Base-by-base conservation (phyloP, 2,888 invertebrate species). In the Melieria crassipennis region DNA sequence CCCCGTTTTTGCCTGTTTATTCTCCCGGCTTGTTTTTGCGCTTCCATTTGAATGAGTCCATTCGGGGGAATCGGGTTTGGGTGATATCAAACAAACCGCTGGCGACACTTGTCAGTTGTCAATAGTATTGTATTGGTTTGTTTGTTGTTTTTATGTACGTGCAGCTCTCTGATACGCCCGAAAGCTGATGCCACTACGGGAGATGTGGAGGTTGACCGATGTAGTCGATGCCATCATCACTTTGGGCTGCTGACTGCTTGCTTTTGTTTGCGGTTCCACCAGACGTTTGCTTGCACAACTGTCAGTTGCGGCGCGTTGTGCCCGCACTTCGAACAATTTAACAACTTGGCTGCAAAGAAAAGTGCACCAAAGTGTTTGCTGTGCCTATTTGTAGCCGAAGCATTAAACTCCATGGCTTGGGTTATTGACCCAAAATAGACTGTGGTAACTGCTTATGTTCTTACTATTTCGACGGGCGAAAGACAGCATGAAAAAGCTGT, bases 41-140 rank as follows among this genome's bases (percentile, higher is more conserved):
- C 43, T 42, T 45, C 47, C 52, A 78, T 80, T 80, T 81, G 80
- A 80, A 79, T 79, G 77, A 80, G 79, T 81, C 79, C 80, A 80
- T 79, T 80, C 77, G 77, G 46, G 52, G 52, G 73, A 70, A 71
- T 72, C 64, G 75, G 78, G 79, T 78, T 77, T 77, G 77, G 79
- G 76, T 77, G 75, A 78, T 78, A 79, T 79, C 78, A 81, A 81
- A 81, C 77, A 81, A 79, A 76, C 78, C 78, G 74, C 71, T 72
- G 75, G 78, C 77, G 75, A 64, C 58, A 64, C 69, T 64, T 63
- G 63, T 57, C 63, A 57, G 30, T 30, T 30, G 30, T 30, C 30
- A 30, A 30, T 30, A 30, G 30, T 30, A 63, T 64, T 56, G 47
- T 63, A n/a, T 30, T 47, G 45, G 50, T 50, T 16, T 68, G 55